Evolutionary conservation across 2,888 invertebrate species (phyloP).

Genomic region (Physocephala rufipes): DNA sequence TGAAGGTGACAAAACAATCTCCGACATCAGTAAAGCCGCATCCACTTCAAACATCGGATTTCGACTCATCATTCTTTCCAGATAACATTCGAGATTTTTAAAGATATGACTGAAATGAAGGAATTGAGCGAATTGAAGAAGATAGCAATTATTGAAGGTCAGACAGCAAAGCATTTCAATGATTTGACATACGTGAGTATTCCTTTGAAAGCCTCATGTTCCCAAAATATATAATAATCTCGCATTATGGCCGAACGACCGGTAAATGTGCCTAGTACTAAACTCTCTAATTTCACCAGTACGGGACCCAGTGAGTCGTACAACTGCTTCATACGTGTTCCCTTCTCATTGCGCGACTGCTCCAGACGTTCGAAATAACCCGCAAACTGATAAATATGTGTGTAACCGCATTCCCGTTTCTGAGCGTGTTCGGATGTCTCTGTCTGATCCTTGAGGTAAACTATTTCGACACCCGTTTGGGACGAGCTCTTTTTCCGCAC

Average conservation of each 20-base stretch:
- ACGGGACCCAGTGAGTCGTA: constrained; percentile 84
- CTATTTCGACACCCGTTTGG: constrained; percentile 35
- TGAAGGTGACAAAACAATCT: constrained; percentile 79
- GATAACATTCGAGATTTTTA: constrained; percentile 77
- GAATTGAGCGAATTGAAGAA: not conserved
- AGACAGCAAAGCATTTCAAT: not conserved
- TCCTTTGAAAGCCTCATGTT: constrained; percentile 77
- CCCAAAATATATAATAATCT: constrained; percentile 84
- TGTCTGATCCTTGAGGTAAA: constrained; percentile 41
- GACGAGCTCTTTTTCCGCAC: not conserved
- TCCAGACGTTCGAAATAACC: constrained; percentile 78
- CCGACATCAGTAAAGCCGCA: constrained; percentile 77
- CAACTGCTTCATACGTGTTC: constrained; percentile 75
- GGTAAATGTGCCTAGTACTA: constrained; percentile 81
- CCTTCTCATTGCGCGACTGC: constrained; percentile 73
- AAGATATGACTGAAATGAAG: constrained; percentile 69
- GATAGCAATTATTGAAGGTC: not conserved
- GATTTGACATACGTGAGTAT: constrained; percentile 70
- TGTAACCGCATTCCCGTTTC: constrained; percentile 47
- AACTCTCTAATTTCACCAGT: constrained; percentile 84
- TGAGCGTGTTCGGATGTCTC: constrained; percentile 32
- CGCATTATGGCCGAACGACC: constrained; percentile 79
- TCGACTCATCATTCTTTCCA: constrained; percentile 69
- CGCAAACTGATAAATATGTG: constrained; percentile 53
- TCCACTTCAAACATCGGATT: constrained; percentile 82